Conservation (phyloP, 2,113 vertebrate genomes). For the Tonatia bakeri region DNA sequence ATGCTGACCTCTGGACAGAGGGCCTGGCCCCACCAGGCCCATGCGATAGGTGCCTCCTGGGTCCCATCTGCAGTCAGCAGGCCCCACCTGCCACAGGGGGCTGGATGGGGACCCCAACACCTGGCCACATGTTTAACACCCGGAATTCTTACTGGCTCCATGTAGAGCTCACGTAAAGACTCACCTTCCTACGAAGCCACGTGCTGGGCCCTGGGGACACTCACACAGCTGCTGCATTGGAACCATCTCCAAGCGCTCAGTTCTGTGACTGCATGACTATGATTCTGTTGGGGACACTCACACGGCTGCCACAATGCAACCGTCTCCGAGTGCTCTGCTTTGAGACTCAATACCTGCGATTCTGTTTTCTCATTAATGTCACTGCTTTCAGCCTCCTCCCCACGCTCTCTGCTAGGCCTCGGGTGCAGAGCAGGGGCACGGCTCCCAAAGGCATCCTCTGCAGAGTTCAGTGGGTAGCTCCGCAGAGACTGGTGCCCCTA, state of each 20-base stretch:
- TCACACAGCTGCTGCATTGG: background rate
- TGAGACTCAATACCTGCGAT: conserved; percentile 12
- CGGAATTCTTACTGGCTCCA: background rate
- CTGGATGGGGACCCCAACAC: background rate
- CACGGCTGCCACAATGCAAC: background rate
- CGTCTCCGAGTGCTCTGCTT: conserved; percentile 21
- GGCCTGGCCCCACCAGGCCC: background rate
- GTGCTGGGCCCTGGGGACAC: background rate
- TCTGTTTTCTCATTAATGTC: conserved; percentile 52
- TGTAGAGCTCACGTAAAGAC: background rate
- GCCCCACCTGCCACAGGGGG: background rate
- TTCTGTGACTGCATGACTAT: conserved; percentile 25
- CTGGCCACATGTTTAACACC: background rate
- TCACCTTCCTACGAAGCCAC: background rate
- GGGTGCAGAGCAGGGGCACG: background rate
- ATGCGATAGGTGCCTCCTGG: background rate
- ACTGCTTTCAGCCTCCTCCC: background rate
- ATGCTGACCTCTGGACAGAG: background rate
- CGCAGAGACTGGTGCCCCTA: background rate
- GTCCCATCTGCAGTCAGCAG: background rate
- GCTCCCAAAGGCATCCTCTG: background rate
- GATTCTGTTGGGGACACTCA: conserved; percentile 13
- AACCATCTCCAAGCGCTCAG: background rate
- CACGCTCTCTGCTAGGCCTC: background rate
- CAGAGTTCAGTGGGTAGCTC: accelerated